These are phyloP conservation scores for Crematogaster levior DNA, from an alignment of 2,888 invertebrate species.

Conservation along the genomic window DNA sequence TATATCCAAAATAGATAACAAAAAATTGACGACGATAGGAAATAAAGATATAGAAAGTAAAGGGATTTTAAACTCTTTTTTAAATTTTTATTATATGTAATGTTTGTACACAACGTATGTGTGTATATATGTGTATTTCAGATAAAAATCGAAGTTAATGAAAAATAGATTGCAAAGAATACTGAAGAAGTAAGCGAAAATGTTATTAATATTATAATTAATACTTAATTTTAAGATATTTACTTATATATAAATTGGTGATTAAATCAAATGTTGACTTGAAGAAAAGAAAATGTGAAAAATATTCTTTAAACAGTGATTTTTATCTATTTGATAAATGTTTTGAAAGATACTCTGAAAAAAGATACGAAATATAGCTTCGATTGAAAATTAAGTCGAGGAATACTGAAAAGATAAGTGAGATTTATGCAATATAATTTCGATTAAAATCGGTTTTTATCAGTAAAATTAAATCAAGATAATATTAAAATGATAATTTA, in stretches of 20 bases:
- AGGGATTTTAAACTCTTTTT: neutral
- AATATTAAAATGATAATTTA: neutral
- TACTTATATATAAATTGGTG: no score
- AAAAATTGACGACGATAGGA: neutral
- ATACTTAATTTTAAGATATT: no score
- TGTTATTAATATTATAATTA: no score
- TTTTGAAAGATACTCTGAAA: neutral
- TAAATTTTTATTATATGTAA: neutral
- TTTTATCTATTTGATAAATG: slow-evolving; percentile 1
- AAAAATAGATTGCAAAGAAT: neutral
- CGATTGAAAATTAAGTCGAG: slow-evolving; percentile 23
- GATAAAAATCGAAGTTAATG: neutral
- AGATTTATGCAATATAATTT: slow-evolving; percentile 17
- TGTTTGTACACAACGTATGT: no score
- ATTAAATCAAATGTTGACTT: neutral
- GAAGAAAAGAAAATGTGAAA: neutral
- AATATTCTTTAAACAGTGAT: neutral
- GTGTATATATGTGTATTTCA: neutral
- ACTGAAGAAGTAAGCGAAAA: neutral
- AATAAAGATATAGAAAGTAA: neutral
- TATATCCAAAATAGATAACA: neutral
- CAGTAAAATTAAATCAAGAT: neutral
- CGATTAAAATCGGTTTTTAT: neutral
- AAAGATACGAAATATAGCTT: slow-evolving; percentile 12
- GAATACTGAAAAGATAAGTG: neutral